Evolutionary conservation across 2,797 vertebrate species (phyloP), one percentile per base, ranked within the genome.

Genomic region (Pangasius mekongensis): DNA sequence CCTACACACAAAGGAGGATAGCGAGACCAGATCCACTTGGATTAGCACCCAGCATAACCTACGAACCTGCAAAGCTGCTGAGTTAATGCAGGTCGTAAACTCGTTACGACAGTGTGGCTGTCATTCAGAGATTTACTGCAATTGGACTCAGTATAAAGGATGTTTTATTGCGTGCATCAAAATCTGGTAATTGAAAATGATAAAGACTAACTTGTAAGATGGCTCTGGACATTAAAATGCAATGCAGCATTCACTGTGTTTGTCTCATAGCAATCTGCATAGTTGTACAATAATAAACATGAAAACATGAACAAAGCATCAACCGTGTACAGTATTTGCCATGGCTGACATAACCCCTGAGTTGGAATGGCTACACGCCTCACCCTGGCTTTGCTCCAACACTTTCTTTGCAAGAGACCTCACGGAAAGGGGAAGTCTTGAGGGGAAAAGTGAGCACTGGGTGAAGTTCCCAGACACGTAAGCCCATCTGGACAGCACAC

Each of bases 401-500:
- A 62, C 84, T 82, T 88, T 85, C 39, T n/a, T 30, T 82, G 43
- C 60, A 43, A 88, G 76, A 49, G 83, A 84, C 82, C 85, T 76
- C 82, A 24, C 52, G 52, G 27, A 30, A 76, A 76, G 69, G 62
- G 67, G 85, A 81, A 87, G 88, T 76, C 88, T 87, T 86, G 49
- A 74, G 67, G 86, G 81, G 83, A 67, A 56, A 76, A 82, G 52
- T n/a, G 85, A 80, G 85, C 62, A 16, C 39, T 49, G 81, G 67
- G 89, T 93, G 89, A 92, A 94, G 93, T 90, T 94, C 93, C 90
- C 92, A 91, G 93, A 92, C 89, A 93, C 93, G 92, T 93, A 95
- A 95, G 94, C 92, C 94, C 92, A 93, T 94, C 95, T 92, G 83
- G 93, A 92, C 92, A 92, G 93, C 93, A 88, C 87, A 96, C 94